Evolutionary conservation across 2,797 vertebrate genomes (phyloP).

Genomic region (Graptemys geographica): DNA sequence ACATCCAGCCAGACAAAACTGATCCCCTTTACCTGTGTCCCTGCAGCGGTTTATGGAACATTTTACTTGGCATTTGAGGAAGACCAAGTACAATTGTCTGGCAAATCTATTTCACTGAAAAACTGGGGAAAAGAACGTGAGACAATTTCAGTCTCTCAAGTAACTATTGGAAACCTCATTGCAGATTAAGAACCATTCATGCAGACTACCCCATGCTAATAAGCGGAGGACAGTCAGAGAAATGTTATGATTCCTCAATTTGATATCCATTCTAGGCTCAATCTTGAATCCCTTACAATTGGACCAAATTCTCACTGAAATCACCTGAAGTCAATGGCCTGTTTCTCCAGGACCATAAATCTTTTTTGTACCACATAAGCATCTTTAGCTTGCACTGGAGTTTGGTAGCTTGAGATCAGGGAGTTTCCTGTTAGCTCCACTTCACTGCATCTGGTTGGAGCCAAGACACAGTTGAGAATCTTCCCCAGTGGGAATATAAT

Average conservation of each 20-base stretch:
- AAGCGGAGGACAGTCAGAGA: not conserved
- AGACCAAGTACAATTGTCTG: not conserved
- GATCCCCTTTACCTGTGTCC: not conserved
- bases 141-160: not conserved
- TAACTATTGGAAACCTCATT: not conserved
- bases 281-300: not conserved
- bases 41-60: not conserved
- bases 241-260: not conserved
- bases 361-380: fast-evolving
- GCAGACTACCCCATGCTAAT: not conserved
- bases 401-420: not conserved
- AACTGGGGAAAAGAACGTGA: not conserved
- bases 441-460: not conserved
- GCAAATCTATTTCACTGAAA: not conserved
- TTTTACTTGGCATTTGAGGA: not conserved
- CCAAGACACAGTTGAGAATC: conserved; percentile 21
- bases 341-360: not conserved
- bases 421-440: not conserved
- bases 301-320: not conserved
- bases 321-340: not conserved
- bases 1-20: not conserved
- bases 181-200: not conserved
- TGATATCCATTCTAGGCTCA: not conserved
- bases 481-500: conserved; percentile 53
- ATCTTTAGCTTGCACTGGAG: not conserved